phyloP scores from a whole-genome alignment of 2,113 vertebrate genomes.

The Micromys minutus region DNA sequence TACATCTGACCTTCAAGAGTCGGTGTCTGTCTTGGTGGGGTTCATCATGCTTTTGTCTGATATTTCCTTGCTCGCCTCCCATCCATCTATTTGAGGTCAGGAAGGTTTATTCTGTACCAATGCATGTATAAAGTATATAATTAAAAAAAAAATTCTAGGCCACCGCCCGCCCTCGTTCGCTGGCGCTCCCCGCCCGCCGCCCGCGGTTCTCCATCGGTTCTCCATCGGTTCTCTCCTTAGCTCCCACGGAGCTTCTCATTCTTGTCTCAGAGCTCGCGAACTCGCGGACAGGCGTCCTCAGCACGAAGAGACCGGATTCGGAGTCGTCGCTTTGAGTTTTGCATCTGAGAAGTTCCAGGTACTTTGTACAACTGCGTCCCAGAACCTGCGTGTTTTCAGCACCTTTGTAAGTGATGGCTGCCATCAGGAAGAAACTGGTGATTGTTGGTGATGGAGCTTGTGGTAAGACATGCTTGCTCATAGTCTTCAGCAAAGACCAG shows the following conservation, averaged over 20 bases:
- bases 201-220: constrained; percentile 58
- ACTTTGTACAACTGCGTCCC: no score
- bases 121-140: background rate
- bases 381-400: no score
- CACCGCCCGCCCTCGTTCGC: constrained; percentile 67
- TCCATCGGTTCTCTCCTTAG: constrained; percentile 57
- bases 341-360: no score
- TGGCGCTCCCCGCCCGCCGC: constrained; percentile 46
- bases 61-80: background rate
- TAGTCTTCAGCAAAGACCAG: no score
- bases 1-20: background rate
- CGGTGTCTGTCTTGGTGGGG: no score
- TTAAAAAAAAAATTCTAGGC: no score
- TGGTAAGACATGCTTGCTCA: no score
- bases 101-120: background rate
- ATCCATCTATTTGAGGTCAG: no score
- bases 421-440: no score
- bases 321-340: constrained; percentile 52
- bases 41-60: no score
- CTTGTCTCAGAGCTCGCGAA: background rate
- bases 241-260: background rate
- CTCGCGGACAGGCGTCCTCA: constrained; percentile 55
- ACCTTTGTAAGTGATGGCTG: no score
- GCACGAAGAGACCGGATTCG: constrained; percentile 34
- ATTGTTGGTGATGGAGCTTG: no score